Conservation (phyloP, 2,113 vertebrate species). For the Elanoides forficatus region DNA sequence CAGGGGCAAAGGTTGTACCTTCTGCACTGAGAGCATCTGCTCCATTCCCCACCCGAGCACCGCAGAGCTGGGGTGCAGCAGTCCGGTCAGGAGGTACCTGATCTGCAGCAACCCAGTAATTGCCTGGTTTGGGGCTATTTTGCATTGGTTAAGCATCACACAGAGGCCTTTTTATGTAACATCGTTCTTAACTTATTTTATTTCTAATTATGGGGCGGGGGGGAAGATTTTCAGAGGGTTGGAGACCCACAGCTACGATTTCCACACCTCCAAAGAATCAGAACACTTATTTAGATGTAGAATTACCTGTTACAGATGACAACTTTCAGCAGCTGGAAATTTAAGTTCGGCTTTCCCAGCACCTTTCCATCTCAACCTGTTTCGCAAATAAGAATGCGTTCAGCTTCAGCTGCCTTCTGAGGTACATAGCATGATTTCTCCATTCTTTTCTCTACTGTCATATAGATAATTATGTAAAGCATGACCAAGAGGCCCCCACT, state of each 20-base stretch:
- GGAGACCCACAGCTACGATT: neutral
- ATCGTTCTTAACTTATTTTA: rapidly evolving
- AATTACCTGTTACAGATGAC: neutral
- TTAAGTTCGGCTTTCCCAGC: neutral
- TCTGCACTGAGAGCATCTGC: neutral
- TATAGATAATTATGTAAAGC: neutral
- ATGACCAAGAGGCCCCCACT: neutral
- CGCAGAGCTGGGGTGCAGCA: neutral
- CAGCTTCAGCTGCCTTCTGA: neutral
- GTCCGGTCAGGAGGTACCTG: neutral
- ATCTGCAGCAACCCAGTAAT: neutral
- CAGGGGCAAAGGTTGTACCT: neutral
- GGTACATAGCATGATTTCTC: neutral
- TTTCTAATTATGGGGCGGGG: neutral
- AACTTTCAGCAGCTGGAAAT: neutral
- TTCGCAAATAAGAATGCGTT: neutral
- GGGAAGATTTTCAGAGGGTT: neutral
- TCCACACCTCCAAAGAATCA: neutral
- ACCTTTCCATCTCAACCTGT: neutral
- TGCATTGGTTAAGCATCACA: neutral
- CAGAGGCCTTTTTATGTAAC: rapidly evolving
- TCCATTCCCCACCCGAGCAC: neutral
- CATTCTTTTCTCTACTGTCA: neutral
- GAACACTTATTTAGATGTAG: neutral
- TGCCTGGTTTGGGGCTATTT: neutral